A percentile compares a stretch with the other conserved stretches of the same genome.
Conservation (phyloP, 2,888 invertebrate species). For the Trichopria drosophilae region DNA sequence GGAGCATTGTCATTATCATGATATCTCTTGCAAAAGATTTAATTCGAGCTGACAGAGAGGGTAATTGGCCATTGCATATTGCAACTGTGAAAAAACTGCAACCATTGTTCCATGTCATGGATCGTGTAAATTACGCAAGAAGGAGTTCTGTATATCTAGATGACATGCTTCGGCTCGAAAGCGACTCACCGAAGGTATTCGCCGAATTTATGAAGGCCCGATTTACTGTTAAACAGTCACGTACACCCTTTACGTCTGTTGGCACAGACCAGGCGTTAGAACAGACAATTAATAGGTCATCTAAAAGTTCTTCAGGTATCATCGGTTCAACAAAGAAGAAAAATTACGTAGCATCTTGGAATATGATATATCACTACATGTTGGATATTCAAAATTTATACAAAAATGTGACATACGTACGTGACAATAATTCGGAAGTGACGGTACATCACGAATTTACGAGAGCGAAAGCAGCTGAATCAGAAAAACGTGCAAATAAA, state of each 20-base stretch:
- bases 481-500: too few species aligned
- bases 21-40: slow-evolving; percentile 3
- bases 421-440: too few species aligned
- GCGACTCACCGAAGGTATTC: slow-evolving; percentile 1
- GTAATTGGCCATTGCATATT: too few species aligned
- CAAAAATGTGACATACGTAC: too few species aligned
- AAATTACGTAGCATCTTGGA: background rate
- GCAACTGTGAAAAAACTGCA: too few species aligned
- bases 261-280: slow-evolving; percentile 9
- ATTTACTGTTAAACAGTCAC: slow-evolving; percentile 10
- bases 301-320: slow-evolving; percentile 8
- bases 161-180: too few species aligned
- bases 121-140: too few species aligned
- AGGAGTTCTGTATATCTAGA: too few species aligned
- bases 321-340: slow-evolving; percentile 15
- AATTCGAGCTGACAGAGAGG: too few species aligned
- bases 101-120: too few species aligned
- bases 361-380: too few species aligned
- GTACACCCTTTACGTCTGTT: slow-evolving; percentile 6
- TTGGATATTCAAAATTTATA: slow-evolving; percentile 6
- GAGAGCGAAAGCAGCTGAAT: background rate
- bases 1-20: background rate
- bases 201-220: slow-evolving; percentile 4
- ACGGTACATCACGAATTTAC: background rate
- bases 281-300: slow-evolving; percentile 10